Conservation (phyloP, 2,113 vertebrate genomes). For the Pseudopodoces humilis region DNA sequence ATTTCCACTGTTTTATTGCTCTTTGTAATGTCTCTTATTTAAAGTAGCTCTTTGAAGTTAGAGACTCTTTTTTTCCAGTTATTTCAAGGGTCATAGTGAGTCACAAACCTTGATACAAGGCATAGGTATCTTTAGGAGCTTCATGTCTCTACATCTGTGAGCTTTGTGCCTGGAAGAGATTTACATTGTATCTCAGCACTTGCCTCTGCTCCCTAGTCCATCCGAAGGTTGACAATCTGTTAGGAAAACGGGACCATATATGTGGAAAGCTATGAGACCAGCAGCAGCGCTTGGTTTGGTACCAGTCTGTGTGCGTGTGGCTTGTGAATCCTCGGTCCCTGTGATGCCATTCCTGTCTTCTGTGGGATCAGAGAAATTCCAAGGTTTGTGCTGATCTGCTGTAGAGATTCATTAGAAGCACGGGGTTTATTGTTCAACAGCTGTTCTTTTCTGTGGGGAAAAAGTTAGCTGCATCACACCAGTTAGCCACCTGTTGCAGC, state of each 20-base stretch:
- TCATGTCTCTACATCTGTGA: accelerated
- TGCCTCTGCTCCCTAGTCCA: not conserved
- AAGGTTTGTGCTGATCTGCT: not conserved
- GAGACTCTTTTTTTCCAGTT: not conserved
- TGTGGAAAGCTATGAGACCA: not conserved
- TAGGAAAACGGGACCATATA: accelerated
- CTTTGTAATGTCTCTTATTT: not conserved
- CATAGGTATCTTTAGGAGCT: not conserved
- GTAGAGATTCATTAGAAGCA: not conserved
- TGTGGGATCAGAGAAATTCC: not conserved
- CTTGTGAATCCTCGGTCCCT: not conserved
- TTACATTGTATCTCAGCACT: not conserved
- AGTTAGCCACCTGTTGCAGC: not conserved
- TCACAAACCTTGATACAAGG: not conserved
- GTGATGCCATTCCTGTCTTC: not conserved
- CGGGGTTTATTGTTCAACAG: not conserved
- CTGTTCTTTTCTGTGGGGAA: not conserved
- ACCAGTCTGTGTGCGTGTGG: not conserved
- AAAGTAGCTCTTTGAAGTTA: not conserved
- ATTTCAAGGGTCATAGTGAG: not conserved
- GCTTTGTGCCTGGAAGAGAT: not conserved
- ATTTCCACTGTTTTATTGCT: not conserved
- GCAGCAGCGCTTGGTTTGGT: not conserved
- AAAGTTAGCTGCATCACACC: not conserved
- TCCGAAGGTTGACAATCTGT: not conserved